Percentiles rank a stretch among this genome's conserved stretches.
phyloP scores from a whole-genome alignment of 92 coral and sea anemone genomes.

The Diadumene lineata region DNA sequence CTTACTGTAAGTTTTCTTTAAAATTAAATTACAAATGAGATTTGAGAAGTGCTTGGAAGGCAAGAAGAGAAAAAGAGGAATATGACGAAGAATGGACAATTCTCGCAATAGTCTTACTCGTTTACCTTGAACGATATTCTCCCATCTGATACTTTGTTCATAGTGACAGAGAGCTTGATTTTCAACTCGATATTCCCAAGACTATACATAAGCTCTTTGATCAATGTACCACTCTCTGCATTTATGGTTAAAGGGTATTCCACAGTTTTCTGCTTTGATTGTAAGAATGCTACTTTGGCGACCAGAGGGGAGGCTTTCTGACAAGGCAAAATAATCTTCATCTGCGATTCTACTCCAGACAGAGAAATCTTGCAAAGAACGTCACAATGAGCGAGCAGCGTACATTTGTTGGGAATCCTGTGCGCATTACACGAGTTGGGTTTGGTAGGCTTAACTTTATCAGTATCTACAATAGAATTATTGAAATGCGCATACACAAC shows the following conservation, averaged over 20 bases:
- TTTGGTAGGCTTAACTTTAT: not conserved
- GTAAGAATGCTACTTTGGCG: not conserved
- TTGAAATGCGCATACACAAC: not conserved
- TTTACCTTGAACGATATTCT: slow-evolving; percentile 3
- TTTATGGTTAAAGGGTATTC: not conserved
- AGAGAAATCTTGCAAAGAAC: slow-evolving; percentile 1
- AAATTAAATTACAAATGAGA: too few species aligned
- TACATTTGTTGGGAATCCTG: slow-evolving; percentile 12
- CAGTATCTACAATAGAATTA: not conserved
- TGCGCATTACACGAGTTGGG: slow-evolving; percentile 1
- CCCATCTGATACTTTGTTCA: slow-evolving; percentile 1
- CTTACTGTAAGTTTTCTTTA: too few species aligned
- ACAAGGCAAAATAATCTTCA: slow-evolving; percentile 9
- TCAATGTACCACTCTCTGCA: not conserved
- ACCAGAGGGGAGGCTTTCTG: not conserved
- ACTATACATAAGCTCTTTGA: slow-evolving; percentile 6
- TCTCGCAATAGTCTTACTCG: not conserved
- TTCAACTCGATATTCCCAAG: not conserved
- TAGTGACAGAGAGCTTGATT: not conserved
- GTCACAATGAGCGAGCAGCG: slow-evolving; percentile 3
- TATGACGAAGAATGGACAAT: not conserved
- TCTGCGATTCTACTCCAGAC: not conserved
- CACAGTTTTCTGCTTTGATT: not conserved
- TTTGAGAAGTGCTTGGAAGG: too few species aligned
- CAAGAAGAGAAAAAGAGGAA: too few species aligned